Base-by-base conservation (phyloP, 1,140 invertebrate genomes). In the Heliothis subflexa region DNA sequence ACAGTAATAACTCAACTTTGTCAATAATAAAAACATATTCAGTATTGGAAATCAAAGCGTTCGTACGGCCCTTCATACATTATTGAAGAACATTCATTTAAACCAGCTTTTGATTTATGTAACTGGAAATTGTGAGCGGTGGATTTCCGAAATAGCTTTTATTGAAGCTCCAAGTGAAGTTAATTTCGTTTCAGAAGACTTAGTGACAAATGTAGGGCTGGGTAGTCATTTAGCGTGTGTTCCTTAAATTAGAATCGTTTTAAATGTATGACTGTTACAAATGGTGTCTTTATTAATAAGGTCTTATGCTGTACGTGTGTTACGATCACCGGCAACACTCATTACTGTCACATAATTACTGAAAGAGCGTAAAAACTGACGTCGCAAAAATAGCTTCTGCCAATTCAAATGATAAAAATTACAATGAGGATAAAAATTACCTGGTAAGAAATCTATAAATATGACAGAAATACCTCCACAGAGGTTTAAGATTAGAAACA, bases 71-170 rank as follows among this genome's bases (percentile, higher is more conserved):
- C 64, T 50, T 50, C 64, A 68, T 68, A 68, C 64, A 68, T 68
- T 50, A 68, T 68, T 68, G 16, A 68, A 50, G 47, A 68, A 68
- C 64, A 68, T 68, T 68, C 64, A 21, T 52, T 68, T 68, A 50
- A 68, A 68, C 47, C 21, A 18, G 61, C 47, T 68, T 68, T 50
- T 68, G 64, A 68, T 68, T 68, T 52, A 68, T 50, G 64, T 25
- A 25, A 28, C 64, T 49, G 14, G 64, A 50, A 25, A 61, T 33
- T 50, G 11, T 50, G 64, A 25, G 50, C 45, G 18, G n/a, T 68
- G 25, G 64, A 50, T 68, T 68, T 50, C 45, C 47, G 47, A 28
- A 49, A 49, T 49, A 50, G 18, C 40, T 66, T 66, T 66, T 66
- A 66, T 21, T 49, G 40, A 18, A 11, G 62, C 28, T 18, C 14